Evolutionary conservation across 2,113 vertebrate genomes (phyloP), one percentile per base, ranked within the genome.

Genomic region (Shinisaurus crocodilurus): DNA sequence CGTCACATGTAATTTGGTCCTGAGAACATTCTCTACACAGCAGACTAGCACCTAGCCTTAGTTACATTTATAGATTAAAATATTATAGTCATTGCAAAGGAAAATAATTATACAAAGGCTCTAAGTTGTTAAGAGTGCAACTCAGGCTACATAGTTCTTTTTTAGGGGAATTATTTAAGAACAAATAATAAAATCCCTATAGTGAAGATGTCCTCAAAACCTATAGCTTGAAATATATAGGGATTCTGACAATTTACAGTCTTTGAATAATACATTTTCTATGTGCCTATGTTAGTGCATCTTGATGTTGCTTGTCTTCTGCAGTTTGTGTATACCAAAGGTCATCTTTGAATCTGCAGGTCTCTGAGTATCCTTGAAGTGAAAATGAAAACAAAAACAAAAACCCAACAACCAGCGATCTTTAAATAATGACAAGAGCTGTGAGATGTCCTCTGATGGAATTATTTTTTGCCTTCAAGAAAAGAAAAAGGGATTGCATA

Each of bases 401-500:
- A 29, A 57, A 48, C 6, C 3, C 23, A 69, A 34, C 37, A 9
- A 29, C 32, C 29, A 32, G 2, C 27, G 10, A 8, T 20, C 40
- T 90, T 82, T 87, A 63, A 82, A 67, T 74, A 65, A 75, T 82
- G 32, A 18, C 20, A 74, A 82, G 29, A 43, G 40, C 69, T 90
- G 54, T 65, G 60, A 88, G 60, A 63, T 12, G 20, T 43, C n/a
- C 37, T 69, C 32, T 40, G 76, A 54, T 43, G 23, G 37, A 76
- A 48, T 48, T 94, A 87, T 85, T 45, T 89, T 74, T 89, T 84
- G 37, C 87, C 89, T 93, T 40, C 29, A 90, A 15, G 67, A 32
- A 37, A 83, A 16, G 25, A 7, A 37, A 67, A 18, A 16, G 12
- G 50, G 70, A 85, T 87, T 89, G 70, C 75, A 74, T 0, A 23